These are phyloP conservation scores for Caenorhabditis brenneri DNA, from an alignment of 1,140 invertebrate genomes.

Conservation along the genomic window DNA sequence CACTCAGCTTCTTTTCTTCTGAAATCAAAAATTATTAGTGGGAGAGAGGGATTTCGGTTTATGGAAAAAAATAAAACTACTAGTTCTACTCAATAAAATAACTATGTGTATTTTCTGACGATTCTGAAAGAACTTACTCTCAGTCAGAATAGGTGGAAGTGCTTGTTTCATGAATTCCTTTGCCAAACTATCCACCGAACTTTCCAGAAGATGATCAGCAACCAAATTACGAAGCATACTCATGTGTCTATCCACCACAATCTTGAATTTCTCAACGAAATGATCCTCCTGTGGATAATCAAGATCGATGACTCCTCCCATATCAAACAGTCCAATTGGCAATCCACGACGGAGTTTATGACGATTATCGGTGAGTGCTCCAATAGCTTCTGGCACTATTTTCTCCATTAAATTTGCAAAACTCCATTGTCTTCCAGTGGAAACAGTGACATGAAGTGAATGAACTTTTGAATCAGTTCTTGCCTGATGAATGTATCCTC, in stretches of 20 bases:
- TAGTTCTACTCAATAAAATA: too few relatives aligned
- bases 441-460: constrained; percentile 90
- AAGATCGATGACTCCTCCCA: constrained; percentile 56
- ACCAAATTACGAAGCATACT: constrained; percentile 40
- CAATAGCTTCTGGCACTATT: constrained; percentile 80
- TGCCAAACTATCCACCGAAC: constrained; percentile 56
- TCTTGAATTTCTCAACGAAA: constrained; percentile 46
- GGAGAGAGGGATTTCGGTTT: too few relatives aligned
- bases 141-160: constrained; percentile 53
- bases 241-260: constrained; percentile 51
- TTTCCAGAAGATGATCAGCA: constrained; percentile 35
- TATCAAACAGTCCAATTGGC: constrained; percentile 54
- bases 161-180: constrained; percentile 59
- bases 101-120: too few relatives aligned
- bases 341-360: constrained; percentile 45
- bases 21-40: constrained; percentile 11
- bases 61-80: too few relatives aligned
- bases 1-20: constrained; percentile 53
- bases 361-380: constrained; percentile 72
- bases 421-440: constrained; percentile 90
- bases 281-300: constrained; percentile 51
- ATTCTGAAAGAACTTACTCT: too few relatives aligned
- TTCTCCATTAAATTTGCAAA: constrained; percentile 92
- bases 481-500: constrained; percentile 89
- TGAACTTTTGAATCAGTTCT: constrained; percentile 83